Evolutionary conservation across 2,113 vertebrate species (phyloP), one percentile per base, ranked within the genome.

Genomic region (Mustelus asterias): DNA sequence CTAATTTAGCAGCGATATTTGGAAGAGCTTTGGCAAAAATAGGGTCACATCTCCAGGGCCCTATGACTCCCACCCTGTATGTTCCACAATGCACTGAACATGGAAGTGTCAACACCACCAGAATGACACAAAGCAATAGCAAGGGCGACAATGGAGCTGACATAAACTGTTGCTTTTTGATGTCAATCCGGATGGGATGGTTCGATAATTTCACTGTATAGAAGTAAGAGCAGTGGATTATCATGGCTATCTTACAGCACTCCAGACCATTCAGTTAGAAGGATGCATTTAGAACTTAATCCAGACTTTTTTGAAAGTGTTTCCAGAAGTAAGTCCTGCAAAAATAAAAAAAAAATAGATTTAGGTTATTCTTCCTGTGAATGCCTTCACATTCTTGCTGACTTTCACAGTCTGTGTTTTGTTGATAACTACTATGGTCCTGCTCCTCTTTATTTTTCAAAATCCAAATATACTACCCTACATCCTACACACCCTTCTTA

Each of bases 41-140:
- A 4, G 98, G 97, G 96, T 98, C 98, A 96, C 98, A 98, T 5
- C 96, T 97, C 98, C 98, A 98, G 0, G 98, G 98, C 7, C 98
- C 98, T 54, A 98, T 97, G 70, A 98, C 96, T 33, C 98, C 98
- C 0, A 98, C 96, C 70, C 95, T 97, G 95, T 98, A 97, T 94
- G 96, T 96, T 13, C 96, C 96, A 16, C 96, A 96, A 48, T 97
- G 96, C 1, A 96, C 96, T 18, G 65, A 95, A 14, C 96, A 96
- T 65, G 96, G 67, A 65, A 96, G 95, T 14, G n/a, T 94, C 8
- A 96, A 95, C 69, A 94, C 69, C 4, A 41, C 70, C 37, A 97
- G 26, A 67, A 96, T 95, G 44, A 96, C 90, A 69, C 96, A 96
- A 83, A 65, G 85, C 48, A 96, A 37, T 18, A 18, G 94, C 60